These are phyloP conservation scores for Caloenas nicobarica DNA, from an alignment of 2,113 vertebrate species.

Conservation along the genomic window DNA sequence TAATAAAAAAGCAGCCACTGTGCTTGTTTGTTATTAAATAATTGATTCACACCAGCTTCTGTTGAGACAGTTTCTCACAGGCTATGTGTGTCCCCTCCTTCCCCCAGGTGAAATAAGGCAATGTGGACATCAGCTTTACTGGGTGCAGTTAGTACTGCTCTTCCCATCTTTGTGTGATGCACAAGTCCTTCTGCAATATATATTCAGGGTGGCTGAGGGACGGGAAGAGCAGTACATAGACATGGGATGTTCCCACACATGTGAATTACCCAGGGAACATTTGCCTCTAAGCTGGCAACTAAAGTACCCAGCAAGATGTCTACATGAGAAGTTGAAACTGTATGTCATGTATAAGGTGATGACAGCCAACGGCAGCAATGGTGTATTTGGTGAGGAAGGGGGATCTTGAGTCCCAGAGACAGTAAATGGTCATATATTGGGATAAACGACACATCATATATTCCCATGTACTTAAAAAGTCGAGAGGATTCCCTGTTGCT, in stretches of 20 bases:
- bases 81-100: background rate
- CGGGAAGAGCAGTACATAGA: background rate
- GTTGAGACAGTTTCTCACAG: background rate
- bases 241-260: background rate
- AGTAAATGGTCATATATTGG: background rate
- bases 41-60: background rate
- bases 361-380: rapidly evolving
- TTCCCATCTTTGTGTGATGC: background rate
- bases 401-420: background rate
- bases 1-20: background rate
- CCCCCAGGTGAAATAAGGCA: background rate
- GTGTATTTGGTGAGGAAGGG: background rate
- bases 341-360: rapidly evolving
- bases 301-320: background rate
- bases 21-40: constrained; percentile 35
- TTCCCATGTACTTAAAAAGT: background rate
- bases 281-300: background rate
- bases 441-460: background rate
- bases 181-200: background rate
- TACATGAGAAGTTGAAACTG: background rate
- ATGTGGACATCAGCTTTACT: background rate
- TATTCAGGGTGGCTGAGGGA: background rate
- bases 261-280: background rate
- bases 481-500: background rate
- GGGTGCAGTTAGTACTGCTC: background rate